These are phyloP conservation scores for Anticlea derivata DNA, from an alignment of 2,888 invertebrate species.

Conservation along the genomic window DNA sequence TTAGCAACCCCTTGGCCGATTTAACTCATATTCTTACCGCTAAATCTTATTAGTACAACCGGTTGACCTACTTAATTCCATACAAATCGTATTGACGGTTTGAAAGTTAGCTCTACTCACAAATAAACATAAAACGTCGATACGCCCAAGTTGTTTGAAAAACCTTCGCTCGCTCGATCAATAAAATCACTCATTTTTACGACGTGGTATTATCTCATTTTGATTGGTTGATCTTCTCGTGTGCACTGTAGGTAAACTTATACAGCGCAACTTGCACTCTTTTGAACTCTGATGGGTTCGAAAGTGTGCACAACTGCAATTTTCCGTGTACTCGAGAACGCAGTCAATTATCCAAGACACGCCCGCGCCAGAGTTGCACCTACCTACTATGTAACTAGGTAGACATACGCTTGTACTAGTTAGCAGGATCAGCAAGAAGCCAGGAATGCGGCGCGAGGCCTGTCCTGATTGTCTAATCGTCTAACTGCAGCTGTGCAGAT, in stretches of 20 bases:
- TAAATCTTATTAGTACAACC: no score
- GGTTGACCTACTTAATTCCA: no score
- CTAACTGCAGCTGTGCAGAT: slow-evolving; percentile 18
- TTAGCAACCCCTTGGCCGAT: no score
- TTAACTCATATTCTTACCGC: no score
- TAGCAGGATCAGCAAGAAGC: slow-evolving; percentile 23
- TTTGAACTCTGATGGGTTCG: slow-evolving; percentile 10
- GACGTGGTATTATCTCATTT: no score
- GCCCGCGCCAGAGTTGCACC: not conserved
- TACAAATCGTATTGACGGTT: no score
- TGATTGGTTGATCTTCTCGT: not conserved
- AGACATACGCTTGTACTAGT: slow-evolving; percentile 15
- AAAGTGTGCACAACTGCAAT: slow-evolving; percentile 15
- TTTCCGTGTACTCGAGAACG: not conserved
- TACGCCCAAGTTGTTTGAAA: no score
- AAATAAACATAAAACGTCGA: no score
- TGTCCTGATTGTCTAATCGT: slow-evolving; percentile 33
- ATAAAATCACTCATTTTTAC: no score
- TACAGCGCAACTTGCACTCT: not conserved
- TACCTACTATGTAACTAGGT: slow-evolving; percentile 11
- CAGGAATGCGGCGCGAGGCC: slow-evolving; percentile 22
- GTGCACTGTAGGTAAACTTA: not conserved
- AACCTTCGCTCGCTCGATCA: no score
- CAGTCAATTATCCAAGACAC: slow-evolving; percentile 16
- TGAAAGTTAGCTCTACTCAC: no score